These are phyloP conservation scores for Campylomormyrus numenius DNA, from an alignment of 2,113 vertebrate species.

Conservation along the genomic window DNA sequence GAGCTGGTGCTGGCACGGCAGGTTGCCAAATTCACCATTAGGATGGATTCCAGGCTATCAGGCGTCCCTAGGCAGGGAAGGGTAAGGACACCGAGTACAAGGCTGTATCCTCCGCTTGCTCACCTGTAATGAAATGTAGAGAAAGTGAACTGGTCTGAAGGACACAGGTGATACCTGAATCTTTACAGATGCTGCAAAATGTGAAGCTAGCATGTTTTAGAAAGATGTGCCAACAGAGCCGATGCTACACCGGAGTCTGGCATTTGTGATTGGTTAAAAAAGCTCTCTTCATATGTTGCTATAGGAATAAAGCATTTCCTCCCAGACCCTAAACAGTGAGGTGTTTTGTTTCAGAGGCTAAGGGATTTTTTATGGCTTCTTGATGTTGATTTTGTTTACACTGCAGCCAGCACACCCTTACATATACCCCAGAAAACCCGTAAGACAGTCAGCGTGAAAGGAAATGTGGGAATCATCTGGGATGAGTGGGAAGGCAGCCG, in stretches of 20 bases:
- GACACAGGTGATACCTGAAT: not conserved
- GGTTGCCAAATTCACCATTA: not conserved
- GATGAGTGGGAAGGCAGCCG: not conserved
- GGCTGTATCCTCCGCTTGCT: not conserved
- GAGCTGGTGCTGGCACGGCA: not conserved
- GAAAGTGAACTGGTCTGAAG: not conserved
- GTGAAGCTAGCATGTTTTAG: not conserved
- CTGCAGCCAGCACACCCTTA: not conserved
- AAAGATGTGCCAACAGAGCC: not conserved
- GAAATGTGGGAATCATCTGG: not conserved
- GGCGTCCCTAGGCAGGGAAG: not conserved
- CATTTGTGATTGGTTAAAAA: not conserved
- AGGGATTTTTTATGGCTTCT: not conserved
- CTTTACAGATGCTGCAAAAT: not conserved
- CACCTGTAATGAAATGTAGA: not conserved
- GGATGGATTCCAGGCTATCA: not conserved
- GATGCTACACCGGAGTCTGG: not conserved
- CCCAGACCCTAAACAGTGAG: not conserved
- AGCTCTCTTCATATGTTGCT: not conserved
- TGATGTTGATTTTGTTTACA: not conserved
- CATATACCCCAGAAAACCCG: not conserved
- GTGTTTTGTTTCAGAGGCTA: not conserved
- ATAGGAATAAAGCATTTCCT: not conserved
- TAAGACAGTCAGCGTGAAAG: not conserved
- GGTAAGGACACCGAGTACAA: not conserved